Evolutionary conservation across 35 echinoderm and acorn worm species (phyloP), one percentile per base, ranked within the genome.

Genomic region (Ophioderma brevispina): DNA sequence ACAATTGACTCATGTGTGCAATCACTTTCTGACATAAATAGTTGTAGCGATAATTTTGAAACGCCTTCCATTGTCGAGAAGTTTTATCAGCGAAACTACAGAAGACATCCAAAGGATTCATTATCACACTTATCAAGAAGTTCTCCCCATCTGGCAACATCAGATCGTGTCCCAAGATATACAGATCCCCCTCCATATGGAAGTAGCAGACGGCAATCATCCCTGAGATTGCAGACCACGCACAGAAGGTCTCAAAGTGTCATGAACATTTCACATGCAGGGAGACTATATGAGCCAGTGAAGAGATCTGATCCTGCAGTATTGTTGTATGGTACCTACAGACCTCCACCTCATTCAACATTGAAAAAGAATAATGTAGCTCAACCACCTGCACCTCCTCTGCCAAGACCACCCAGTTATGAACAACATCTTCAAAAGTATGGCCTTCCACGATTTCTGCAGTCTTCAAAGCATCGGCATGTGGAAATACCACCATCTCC

Each of bases 401-500:
- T 21, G 33, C 35, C 52, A 35, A 63, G 83, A 42, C 83, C 83
- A 35, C 83, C 83, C 15, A 85, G 83, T 59, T 85, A 85, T 37
- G 83, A 85, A 70, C 46, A 85, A 35, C 83, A 85, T 59, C 34
- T 85, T 36, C 63, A 33, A 19, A 85, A 59, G 52, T 85, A 85
- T 63, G 83, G 83, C 31, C 31, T 85, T 30, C 83, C 83, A 35
- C 13, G 28, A 13, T 30, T 70, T 30, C 28, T 25, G 15, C 59
- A 70, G 17, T 15, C 59, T 25, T 25, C 59, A 70, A 70, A 70
- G 23, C 59, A 18, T 30, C 59, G 1, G 2, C 59, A 70, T 3
- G 23, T 25, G 10, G 6, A 6, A 70, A 30, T 70, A 3, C 59
- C 59, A 18, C 59, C 59, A 25, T 70, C 59, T 15, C 59, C 59